These are phyloP conservation scores for Anoncus sp. DNA, from an alignment of 2,888 invertebrate species.

Conservation along the genomic window DNA sequence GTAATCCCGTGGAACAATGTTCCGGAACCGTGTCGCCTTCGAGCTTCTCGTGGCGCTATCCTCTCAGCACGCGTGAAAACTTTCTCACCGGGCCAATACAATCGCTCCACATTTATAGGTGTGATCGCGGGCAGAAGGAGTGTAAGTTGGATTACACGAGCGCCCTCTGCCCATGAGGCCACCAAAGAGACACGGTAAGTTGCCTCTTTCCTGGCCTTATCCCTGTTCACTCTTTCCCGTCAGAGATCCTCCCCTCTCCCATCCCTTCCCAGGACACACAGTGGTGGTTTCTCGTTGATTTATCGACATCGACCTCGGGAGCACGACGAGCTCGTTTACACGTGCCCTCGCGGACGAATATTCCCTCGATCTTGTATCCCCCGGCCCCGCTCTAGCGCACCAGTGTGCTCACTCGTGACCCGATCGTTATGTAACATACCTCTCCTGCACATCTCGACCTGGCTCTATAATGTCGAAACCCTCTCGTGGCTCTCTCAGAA, in stretches of 20 bases:
- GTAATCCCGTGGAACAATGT: constrained; percentile 60
- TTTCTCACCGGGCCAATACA: constrained; percentile 50
- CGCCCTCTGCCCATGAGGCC: not conserved
- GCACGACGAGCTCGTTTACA: constrained; percentile 55
- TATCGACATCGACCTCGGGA: constrained; percentile 48
- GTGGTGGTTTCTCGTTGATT: constrained; percentile 40
- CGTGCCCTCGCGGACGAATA: constrained; percentile 34
- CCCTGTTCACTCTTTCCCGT: constrained; percentile 21
- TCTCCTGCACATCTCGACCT: constrained; percentile 18
- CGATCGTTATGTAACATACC: constrained; percentile 32
- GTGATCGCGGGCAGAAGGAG: not conserved
- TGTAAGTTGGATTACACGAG: constrained; percentile 28
- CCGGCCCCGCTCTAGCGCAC: constrained; percentile 6
- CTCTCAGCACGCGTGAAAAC: constrained; percentile 61
- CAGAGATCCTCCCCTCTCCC: constrained; percentile 24
- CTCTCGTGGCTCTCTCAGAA: constrained; percentile 4
- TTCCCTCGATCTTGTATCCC: constrained; percentile 26
- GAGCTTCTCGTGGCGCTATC: constrained; percentile 23
- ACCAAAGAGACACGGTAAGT: not conserved
- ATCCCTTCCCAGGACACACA: not conserved
- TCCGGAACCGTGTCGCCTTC: constrained; percentile 36
- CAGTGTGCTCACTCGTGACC: constrained; percentile 26
- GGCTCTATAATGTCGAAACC: constrained; percentile 6
- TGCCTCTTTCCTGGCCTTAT: not conserved
- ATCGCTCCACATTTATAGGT: not conserved